Evolutionary conservation across 1,140 invertebrate species (phyloP).

Genomic region (Agraylea sexmaculata): DNA sequence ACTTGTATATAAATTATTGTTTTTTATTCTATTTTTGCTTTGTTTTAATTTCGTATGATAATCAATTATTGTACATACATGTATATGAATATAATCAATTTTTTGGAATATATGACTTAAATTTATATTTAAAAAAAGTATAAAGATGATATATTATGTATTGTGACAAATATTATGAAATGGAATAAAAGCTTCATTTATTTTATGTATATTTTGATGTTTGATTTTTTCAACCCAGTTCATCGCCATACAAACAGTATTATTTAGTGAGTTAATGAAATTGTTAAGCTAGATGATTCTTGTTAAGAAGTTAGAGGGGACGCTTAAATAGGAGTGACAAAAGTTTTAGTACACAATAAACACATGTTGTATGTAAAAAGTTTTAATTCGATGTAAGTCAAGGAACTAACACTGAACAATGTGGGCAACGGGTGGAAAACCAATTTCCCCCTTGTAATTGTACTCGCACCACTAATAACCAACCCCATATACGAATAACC

Average conservation of each 20-base stretch:
- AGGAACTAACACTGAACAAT: constrained; percentile 7
- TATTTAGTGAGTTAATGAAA: background rate
- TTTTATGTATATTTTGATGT: constrained; percentile 17
- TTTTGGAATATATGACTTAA: no score
- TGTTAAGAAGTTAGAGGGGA: background rate
- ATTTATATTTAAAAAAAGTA: no score
- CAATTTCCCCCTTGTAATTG: constrained; percentile 20
- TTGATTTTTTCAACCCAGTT: constrained; percentile 7
- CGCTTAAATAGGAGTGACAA: background rate
- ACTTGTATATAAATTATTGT: constrained; percentile 2
- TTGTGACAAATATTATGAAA: constrained; percentile 8
- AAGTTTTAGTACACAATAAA: constrained; percentile 7
- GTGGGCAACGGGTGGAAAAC: constrained; percentile 13
- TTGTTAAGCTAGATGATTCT: background rate
- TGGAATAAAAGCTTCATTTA: constrained; percentile 21
- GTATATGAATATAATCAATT: background rate
- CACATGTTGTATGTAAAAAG: constrained; percentile 17
- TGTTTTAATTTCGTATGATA: constrained; percentile 4
- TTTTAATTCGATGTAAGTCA: constrained; percentile 19
- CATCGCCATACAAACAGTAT: background rate
- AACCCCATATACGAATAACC: no score
- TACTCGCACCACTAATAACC: no score
- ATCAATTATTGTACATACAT: constrained; percentile 2
- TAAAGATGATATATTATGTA: constrained; percentile 1
- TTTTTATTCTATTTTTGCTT: no score